Conservation (phyloP, 2,797 vertebrate genomes). For the Argya squamiceps region DNA sequence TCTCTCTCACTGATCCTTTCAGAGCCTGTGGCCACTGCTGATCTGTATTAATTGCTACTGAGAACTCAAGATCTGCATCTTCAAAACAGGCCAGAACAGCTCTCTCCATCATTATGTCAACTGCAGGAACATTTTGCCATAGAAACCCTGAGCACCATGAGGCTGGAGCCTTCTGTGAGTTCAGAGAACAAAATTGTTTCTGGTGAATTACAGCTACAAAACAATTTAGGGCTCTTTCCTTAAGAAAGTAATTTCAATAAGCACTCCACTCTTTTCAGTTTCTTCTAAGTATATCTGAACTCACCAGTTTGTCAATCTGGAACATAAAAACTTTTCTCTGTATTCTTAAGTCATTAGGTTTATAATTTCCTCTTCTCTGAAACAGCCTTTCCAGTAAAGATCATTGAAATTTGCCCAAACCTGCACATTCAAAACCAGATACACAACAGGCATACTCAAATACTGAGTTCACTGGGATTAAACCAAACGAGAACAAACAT, state of each 20-base stretch:
- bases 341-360: neutral
- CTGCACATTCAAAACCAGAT: neutral
- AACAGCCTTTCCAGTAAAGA: neutral
- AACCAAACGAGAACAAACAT: neutral
- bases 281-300: neutral
- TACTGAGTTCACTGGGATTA: neutral
- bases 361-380: neutral
- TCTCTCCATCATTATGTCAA: constrained; percentile 33
- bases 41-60: constrained; percentile 43
- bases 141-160: constrained; percentile 2
- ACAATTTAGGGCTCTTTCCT: constrained; percentile 19
- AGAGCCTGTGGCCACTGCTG: constrained; percentile 7
- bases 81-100: constrained; percentile 15
- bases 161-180: neutral
- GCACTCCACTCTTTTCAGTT: neutral
- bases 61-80: constrained; percentile 56
- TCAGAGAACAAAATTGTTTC: neutral
- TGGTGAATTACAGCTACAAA: neutral
- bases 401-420: neutral
- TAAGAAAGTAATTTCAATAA: neutral
- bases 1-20: constrained; percentile 20
- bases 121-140: neutral
- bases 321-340: neutral
- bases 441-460: neutral
- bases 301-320: neutral